Evolutionary conservation across 2,113 vertebrate species (phyloP).

Genomic region (Nothoprocta pentlandii): DNA sequence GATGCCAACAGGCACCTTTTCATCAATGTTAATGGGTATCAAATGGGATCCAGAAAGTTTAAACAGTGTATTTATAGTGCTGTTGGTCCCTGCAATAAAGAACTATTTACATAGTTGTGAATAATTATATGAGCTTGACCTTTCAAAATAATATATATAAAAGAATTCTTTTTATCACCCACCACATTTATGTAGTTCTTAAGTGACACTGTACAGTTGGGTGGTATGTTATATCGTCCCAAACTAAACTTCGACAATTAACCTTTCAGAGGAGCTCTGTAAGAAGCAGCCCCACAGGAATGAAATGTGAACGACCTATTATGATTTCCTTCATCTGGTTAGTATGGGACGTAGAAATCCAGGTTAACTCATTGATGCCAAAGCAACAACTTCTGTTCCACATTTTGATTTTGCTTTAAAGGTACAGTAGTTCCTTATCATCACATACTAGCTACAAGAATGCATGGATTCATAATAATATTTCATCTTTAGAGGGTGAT

Average conservation of each 20-base stretch:
- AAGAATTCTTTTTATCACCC: slow-evolving; percentile 49
- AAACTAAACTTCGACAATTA: slow-evolving; percentile 50
- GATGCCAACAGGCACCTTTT: not conserved
- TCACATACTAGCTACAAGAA: not conserved
- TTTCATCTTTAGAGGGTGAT: not conserved
- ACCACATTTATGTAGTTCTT: slow-evolving; percentile 18
- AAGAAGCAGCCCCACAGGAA: not conserved
- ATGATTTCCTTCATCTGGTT: not conserved
- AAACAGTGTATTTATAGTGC: slow-evolving; percentile 32
- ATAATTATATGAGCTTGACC: slow-evolving; percentile 44
- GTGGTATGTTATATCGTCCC: not conserved
- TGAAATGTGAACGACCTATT: not conserved
- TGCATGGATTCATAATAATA: not conserved
- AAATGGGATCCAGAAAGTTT: not conserved
- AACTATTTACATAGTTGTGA: slow-evolving; percentile 49
- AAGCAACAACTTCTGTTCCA: not conserved
- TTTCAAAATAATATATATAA: slow-evolving; percentile 26
- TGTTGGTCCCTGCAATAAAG: slow-evolving; percentile 31
- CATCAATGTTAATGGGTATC: not conserved
- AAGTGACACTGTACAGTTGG: not conserved
- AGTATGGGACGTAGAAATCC: not conserved
- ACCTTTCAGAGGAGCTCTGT: slow-evolving; percentile 22
- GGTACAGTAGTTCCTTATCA: not conserved
- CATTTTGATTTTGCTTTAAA: not conserved
- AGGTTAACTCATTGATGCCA: slow-evolving; percentile 14